Percentiles rank a stretch among this genome's conserved stretches.
These are phyloP conservation scores for Bolinopsis microptera DNA, from an alignment of 37 sponge, comb jelly and placozoan species.

Conservation along the genomic window DNA sequence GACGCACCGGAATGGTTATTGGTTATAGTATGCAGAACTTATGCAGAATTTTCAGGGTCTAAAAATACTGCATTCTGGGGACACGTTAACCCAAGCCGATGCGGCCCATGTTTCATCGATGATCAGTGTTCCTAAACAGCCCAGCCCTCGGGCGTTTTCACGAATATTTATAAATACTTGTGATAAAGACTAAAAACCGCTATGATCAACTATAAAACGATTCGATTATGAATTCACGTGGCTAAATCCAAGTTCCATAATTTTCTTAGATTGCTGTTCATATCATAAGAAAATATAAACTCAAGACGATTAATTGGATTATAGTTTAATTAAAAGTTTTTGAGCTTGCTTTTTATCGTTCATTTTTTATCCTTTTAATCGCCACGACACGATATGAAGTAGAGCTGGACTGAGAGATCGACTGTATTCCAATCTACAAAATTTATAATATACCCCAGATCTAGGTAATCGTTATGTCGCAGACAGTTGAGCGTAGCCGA, in stretches of 20 bases:
- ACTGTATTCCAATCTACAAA: background rate
- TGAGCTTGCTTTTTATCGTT: background rate
- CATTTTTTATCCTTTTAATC: background rate
- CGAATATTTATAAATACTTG: background rate
- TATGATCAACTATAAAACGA: background rate
- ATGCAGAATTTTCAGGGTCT: no score
- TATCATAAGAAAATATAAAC: background rate
- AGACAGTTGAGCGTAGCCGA: conserved; percentile 57
- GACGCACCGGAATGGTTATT: no score
- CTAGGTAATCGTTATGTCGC: conserved; percentile 13
- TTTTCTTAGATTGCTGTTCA: background rate
- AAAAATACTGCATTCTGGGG: no score
- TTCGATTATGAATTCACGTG: background rate
- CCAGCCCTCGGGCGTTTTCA: background rate
- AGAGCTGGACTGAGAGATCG: background rate
- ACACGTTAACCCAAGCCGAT: no score
- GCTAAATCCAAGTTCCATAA: background rate
- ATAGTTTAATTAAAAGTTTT: background rate
- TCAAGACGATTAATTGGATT: background rate
- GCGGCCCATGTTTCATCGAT: no score
- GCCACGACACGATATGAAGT: background rate
- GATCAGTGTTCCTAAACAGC: background rate
- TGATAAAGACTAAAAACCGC: background rate
- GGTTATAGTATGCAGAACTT: no score
- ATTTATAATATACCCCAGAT: background rate